Evolutionary conservation across 2,113 vertebrate genomes (phyloP).

Genomic region (Podilymbus podiceps): DNA sequence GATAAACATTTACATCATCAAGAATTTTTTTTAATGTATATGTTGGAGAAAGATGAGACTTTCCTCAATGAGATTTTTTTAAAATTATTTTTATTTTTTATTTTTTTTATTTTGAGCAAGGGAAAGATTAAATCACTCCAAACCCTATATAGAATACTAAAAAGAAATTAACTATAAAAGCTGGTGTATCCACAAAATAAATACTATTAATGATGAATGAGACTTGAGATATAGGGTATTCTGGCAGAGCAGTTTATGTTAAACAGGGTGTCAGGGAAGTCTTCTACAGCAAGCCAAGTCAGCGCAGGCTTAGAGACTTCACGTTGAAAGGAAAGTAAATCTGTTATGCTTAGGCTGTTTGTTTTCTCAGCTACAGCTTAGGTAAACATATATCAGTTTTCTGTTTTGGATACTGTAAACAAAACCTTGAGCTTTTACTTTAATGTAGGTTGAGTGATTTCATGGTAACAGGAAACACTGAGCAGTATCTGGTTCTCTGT

Average conservation of each 20-base stretch:
- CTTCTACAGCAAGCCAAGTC: neutral
- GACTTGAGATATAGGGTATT: neutral
- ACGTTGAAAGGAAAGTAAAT: neutral
- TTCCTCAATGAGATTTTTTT: neutral
- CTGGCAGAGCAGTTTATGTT: neutral
- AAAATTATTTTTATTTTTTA: accelerated
- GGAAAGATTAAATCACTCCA: neutral
- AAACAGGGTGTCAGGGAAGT: neutral
- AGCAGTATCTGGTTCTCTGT: neutral
- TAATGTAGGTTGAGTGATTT: neutral
- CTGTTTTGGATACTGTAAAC: neutral
- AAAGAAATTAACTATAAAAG: neutral
- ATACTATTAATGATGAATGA: neutral
- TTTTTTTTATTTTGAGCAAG: neutral
- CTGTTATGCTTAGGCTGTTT: neutral
- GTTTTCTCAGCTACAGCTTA: neutral
- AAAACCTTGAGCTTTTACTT: neutral
- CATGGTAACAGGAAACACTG: neutral
- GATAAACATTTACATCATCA: neutral
- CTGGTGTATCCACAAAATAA: neutral
- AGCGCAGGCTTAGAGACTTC: neutral
- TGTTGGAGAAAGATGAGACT: neutral
- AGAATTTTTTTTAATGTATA: neutral
- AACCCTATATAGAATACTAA: neutral
- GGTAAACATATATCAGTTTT: neutral